A percentile compares a stretch with the other conserved stretches of the same genome.
phyloP scores from a whole-genome alignment of 53 echinoderm and acorn worm genomes.

The Hippasteria phrygiana region DNA sequence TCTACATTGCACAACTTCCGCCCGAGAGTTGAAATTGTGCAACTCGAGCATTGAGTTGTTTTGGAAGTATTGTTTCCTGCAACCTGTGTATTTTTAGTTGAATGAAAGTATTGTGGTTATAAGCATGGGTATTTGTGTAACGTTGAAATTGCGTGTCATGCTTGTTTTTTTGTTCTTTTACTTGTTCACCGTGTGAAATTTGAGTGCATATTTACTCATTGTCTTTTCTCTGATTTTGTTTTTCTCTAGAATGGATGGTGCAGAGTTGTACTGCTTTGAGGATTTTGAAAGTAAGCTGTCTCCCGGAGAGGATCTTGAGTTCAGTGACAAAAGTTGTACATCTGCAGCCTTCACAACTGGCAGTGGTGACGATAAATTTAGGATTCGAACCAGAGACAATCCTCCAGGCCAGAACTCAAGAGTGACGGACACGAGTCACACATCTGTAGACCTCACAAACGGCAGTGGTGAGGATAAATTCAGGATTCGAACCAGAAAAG shows the following conservation, averaged over 20 bases:
- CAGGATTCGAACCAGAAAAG: neutral
- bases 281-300: slow-evolving; percentile 85
- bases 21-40: neutral
- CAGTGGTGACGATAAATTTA: neutral
- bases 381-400: neutral
- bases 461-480: neutral
- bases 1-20: too few species aligned
- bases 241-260: slow-evolving; percentile 83
- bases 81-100: neutral
- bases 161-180: neutral
- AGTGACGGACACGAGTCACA: too few species aligned
- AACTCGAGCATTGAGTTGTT: neutral
- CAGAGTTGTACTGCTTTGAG: slow-evolving; percentile 98
- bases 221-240: slow-evolving; percentile 11
- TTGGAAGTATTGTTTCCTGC: neutral
- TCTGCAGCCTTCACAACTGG: neutral
- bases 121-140: neutral
- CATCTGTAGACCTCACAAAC: neutral
- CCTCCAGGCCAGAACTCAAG: neutral
- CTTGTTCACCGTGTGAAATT: neutral
- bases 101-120: neutral
- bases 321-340: neutral
- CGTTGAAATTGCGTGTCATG: neutral
- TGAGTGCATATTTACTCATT: neutral
- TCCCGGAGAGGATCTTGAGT: slow-evolving; percentile 14